Conservation (phyloP, 2,888 invertebrate species). For the Eupsilia transversa region DNA sequence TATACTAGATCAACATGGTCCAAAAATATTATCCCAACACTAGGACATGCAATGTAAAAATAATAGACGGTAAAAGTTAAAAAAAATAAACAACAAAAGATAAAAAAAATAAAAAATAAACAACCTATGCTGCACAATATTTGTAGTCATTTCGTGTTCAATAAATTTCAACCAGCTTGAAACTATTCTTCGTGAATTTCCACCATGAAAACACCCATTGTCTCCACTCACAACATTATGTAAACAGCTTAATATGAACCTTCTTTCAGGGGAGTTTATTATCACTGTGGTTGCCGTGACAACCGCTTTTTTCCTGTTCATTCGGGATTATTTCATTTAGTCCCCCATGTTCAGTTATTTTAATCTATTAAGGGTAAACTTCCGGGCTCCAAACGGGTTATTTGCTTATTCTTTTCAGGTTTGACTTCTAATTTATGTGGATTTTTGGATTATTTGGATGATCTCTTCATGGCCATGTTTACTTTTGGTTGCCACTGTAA, state of each 20-base stretch:
- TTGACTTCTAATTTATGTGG: conserved; percentile 15
- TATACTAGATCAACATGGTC: not conserved
- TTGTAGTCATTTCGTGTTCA: not conserved
- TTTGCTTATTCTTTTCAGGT: conserved; percentile 38
- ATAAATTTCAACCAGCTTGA: conserved; percentile 15
- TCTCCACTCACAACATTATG: conserved; percentile 52
- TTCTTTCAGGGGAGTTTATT: conserved; percentile 55
- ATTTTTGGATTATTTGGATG: conserved; percentile 17
- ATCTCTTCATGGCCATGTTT: conserved; percentile 1
- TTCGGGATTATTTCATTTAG: conserved; percentile 58
- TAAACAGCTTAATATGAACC: conserved; percentile 62
- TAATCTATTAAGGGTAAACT: conserved; percentile 60
- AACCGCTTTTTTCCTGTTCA: conserved; percentile 54
- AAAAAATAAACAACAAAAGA: too few species aligned
- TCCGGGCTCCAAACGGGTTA: conserved; percentile 37
- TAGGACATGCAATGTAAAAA: not conserved
- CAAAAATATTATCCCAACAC: not conserved
- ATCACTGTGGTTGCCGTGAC: conserved; percentile 49
- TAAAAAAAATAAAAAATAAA: too few species aligned
- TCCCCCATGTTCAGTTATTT: conserved; percentile 57
- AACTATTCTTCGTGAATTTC: conserved; percentile 23
- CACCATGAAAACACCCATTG: conserved; percentile 29
- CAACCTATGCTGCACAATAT: not conserved
- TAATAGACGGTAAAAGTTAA: not conserved
- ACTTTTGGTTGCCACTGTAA: conserved; percentile 9